These are phyloP conservation scores for Pandemis cinnamomeana DNA, from an alignment of 2,888 invertebrate genomes.

Conservation along the genomic window DNA sequence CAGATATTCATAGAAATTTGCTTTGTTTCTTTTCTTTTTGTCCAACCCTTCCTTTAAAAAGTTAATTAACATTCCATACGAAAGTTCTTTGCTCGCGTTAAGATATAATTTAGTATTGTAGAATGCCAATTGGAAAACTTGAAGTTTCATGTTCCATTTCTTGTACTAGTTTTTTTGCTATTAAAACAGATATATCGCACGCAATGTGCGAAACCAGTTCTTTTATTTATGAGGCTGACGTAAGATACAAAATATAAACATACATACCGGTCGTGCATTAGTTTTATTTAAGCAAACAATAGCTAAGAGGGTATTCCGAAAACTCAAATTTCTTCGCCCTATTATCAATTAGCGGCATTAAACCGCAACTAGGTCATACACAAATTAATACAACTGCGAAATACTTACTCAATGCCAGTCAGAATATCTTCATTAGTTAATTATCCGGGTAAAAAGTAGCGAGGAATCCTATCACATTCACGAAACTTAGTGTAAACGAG, in stretches of 20 bases:
- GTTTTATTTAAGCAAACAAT: not conserved
- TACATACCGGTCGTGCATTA: constrained; percentile 12
- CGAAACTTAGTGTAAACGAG: not conserved
- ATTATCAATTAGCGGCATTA: not conserved
- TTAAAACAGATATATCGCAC: constrained; percentile 9
- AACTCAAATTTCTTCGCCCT: not conserved
- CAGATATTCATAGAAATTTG: no score
- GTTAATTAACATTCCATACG: no score
- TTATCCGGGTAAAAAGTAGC: constrained; percentile 27
- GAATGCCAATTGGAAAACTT: no score
- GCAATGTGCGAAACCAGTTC: constrained; percentile 29
- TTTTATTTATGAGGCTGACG: constrained; percentile 32
- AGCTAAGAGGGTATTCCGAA: constrained; percentile 6
- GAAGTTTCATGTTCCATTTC: no score
- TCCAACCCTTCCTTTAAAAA: no score
- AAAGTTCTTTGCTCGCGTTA: no score
- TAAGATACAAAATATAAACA: constrained; percentile 29
- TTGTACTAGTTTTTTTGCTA: not conserved
- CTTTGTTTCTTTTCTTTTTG: no score
- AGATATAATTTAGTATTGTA: no score
- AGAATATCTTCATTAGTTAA: constrained; percentile 28
- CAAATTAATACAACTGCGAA: constrained; percentile 22
- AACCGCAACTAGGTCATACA: constrained; percentile 25
- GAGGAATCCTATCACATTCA: constrained; percentile 1
- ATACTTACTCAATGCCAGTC: constrained; percentile 39